Base-by-base conservation (phyloP, 2,797 vertebrate genomes). In the Thaleichthys pacificus region DNA sequence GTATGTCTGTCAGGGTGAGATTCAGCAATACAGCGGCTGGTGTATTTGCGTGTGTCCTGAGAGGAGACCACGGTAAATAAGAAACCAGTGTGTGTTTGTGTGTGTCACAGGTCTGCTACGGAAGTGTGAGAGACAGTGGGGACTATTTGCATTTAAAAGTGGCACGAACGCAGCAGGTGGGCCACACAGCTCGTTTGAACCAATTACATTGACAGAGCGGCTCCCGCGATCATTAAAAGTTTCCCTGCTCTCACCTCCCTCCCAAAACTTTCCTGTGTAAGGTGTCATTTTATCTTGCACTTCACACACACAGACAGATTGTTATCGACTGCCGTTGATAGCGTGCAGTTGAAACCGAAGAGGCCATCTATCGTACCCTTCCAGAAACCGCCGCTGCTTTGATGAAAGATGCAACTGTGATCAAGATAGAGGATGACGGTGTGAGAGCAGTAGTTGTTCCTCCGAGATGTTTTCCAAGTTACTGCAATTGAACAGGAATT, bases 161-260 rank as follows among this genome's bases (percentile, higher is more conserved):
- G 85, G 70, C 78, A 66, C 67, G 71, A 76, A 60, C 61, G 79
- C 85, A 87, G 80, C 86, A 85, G 89, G 86, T 81, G 84, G 83
- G 69, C 83, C 71, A 79, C 76, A 71, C 47, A 65, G 79, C 85
- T 88, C 73, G 67, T 89, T 90, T 87, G 80, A 87, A 77, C 80
- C 86, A 90, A 88, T 93, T 91, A 90, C 80, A 72, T 78, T 79
- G 80, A 81, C 22, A 68, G 71, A 76, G 76, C 58, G 64, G 71
- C 86, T 83, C 83, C 83, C 68, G 28, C 65, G 49, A 84, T 85
- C 71, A 22, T 82, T 82, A 75, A 85, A 86, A 77, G 72, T 85
- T 82, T 81, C 83, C 69, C 67, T 38, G 12, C 65, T 78, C 30
- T 61, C 77, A 28, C 62, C 54, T 19, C 61, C 65, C 77, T 71